Evolutionary conservation across 2,888 invertebrate genomes (phyloP).

Genomic region (Eupithecia tripunctaria): DNA sequence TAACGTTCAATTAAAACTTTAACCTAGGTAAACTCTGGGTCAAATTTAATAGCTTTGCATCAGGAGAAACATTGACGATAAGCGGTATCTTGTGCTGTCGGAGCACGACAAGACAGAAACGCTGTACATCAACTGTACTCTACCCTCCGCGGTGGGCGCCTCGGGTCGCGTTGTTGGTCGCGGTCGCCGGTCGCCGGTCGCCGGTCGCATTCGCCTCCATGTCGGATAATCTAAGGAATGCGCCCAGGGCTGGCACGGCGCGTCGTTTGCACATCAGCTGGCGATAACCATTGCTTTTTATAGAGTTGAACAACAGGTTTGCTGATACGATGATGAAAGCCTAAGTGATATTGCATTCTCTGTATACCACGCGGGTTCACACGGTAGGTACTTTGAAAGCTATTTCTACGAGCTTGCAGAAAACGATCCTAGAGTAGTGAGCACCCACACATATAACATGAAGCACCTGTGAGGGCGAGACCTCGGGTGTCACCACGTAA

Average conservation of each 20-base stretch:
- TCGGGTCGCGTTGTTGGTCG: too few species aligned
- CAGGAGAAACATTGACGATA: background rate
- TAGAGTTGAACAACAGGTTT: constrained; percentile 21
- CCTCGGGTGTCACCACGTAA: background rate
- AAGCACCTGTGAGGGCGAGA: background rate
- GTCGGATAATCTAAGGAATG: constrained; percentile 23
- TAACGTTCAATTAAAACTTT: background rate
- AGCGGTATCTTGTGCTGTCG: background rate
- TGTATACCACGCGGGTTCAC: background rate
- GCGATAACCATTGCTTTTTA: constrained; percentile 27
- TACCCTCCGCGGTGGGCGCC: background rate
- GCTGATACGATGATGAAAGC: constrained; percentile 21
- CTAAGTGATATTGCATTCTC: constrained; percentile 15
- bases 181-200: too few species aligned
- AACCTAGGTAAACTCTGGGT: background rate
- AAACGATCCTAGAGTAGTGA: background rate
- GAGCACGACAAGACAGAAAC: background rate
- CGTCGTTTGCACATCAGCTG: constrained; percentile 24
- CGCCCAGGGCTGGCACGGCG: constrained; percentile 10
- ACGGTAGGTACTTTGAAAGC: background rate
- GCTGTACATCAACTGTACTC: background rate
- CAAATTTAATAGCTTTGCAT: background rate
- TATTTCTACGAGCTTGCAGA: background rate
- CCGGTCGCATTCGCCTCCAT: background rate
- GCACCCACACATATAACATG: background rate